These are phyloP conservation scores for Nycteola revayana DNA, from an alignment of 2,888 invertebrate genomes.

Conservation along the genomic window DNA sequence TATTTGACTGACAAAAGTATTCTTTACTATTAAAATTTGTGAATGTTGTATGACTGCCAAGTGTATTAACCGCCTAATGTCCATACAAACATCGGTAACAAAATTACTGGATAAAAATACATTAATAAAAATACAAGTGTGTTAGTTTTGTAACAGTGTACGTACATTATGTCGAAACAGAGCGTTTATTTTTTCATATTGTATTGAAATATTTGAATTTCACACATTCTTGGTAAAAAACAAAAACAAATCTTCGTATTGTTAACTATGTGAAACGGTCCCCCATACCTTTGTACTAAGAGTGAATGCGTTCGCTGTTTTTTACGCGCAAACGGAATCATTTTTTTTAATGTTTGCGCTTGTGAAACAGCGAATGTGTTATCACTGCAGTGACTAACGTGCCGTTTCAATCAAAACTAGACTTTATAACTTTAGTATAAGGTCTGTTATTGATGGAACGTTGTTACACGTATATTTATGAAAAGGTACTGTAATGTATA, in stretches of 20 bases:
- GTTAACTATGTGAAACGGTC: conserved; percentile 10
- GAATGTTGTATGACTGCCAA: conserved; percentile 9
- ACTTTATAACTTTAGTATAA: no score
- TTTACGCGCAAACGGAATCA: conserved; percentile 11
- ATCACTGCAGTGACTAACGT: no score
- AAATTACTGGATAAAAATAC: conserved; percentile 28
- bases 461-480: conserved; percentile 11
- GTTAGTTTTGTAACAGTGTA: conserved; percentile 64
- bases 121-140: conserved; percentile 36
- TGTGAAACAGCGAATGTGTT: no score
- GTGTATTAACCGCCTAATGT: conserved; percentile 38
- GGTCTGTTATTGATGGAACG: no score
- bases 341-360: background rate
- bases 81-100: conserved; percentile 64
- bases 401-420: no score
- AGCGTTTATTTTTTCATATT: conserved; percentile 70
- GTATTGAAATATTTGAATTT: conserved; percentile 50
- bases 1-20: no score
- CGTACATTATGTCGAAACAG: conserved; percentile 45
- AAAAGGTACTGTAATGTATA: conserved; percentile 12
- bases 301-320: conserved; percentile 10
- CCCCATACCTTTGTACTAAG: background rate
- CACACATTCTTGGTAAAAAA: conserved; percentile 23
- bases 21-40: no score
- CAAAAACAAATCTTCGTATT: conserved; percentile 26